A percentile compares a stretch with the other conserved stretches of the same genome.
These are phyloP conservation scores for Uria aalge DNA, from an alignment of 2,113 vertebrate genomes.

Conservation along the genomic window DNA sequence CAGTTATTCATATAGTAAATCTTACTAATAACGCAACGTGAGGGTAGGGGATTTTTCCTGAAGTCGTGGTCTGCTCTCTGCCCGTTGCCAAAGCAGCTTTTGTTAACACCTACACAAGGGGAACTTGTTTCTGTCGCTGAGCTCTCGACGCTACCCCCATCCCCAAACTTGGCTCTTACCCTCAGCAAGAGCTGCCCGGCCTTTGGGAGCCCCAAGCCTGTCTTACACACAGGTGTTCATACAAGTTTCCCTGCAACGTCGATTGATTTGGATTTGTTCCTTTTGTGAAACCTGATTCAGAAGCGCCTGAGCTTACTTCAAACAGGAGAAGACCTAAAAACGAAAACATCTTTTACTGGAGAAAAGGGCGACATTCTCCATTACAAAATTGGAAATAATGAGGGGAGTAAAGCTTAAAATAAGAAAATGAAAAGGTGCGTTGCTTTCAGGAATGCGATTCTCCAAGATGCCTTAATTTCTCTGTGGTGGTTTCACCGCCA, in stretches of 20 bases:
- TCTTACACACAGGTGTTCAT: accelerated
- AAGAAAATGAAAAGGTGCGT: neutral
- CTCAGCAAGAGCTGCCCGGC: accelerated
- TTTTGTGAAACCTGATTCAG: neutral
- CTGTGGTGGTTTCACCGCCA: neutral
- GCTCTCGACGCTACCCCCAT: accelerated
- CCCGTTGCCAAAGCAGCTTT: neutral
- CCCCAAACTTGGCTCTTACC: neutral
- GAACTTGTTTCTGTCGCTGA: neutral
- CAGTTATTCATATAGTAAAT: neutral
- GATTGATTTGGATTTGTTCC: neutral
- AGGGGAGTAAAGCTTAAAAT: neutral
- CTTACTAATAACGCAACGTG: neutral
- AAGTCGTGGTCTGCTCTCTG: accelerated
- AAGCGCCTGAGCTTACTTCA: neutral
- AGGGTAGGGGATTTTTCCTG: neutral
- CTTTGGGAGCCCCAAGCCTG: neutral
- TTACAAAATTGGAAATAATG: neutral
- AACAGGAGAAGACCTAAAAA: neutral
- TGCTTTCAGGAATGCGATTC: neutral
- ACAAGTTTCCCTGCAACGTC: accelerated
- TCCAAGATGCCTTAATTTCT: neutral
- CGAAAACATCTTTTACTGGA: neutral
- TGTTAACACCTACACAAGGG: neutral
- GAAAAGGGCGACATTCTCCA: neutral